These are phyloP conservation scores for Drosophila bocqueti DNA, from an alignment of 1,140 invertebrate genomes.

Conservation along the genomic window DNA sequence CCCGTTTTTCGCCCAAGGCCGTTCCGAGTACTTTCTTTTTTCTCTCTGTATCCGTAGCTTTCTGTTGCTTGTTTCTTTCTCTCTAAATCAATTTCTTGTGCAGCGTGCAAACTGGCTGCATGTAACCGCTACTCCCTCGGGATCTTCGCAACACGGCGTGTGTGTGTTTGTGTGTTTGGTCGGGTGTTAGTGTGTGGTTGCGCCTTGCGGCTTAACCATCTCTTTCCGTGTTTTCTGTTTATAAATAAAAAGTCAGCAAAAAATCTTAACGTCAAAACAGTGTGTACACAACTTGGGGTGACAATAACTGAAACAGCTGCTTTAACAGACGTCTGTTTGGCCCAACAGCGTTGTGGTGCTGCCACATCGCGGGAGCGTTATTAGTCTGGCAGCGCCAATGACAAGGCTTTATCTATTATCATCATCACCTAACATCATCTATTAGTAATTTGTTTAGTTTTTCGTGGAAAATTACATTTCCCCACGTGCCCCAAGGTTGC, in stretches of 20 bases:
- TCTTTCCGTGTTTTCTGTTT: slow-evolving; percentile 51
- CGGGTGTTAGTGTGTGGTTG: slow-evolving; percentile 30
- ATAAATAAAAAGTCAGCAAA: slow-evolving; percentile 50
- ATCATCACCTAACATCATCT: too few species aligned
- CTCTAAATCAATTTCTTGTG: slow-evolving; percentile 61
- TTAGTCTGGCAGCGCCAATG: not conserved
- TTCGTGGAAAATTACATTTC: not conserved
- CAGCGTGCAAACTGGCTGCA: slow-evolving; percentile 39
- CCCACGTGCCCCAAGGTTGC: too few species aligned
- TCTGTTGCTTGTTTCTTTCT: slow-evolving; percentile 30
- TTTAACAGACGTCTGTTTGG: slow-evolving; percentile 20
- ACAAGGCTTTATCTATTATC: too few species aligned
- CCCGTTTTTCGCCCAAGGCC: slow-evolving; percentile 53
- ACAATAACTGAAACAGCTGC: slow-evolving; percentile 49
- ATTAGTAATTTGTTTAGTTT: too few species aligned
- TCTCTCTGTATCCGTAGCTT: slow-evolving; percentile 31
- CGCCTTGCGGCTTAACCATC: slow-evolving; percentile 40
- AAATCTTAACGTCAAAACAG: slow-evolving; percentile 41
- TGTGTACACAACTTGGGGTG: slow-evolving; percentile 39
- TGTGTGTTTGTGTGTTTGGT: slow-evolving; percentile 9
- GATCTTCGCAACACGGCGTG: slow-evolving; percentile 15
- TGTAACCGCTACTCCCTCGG: slow-evolving; percentile 24
- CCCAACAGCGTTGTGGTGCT: slow-evolving; percentile 2
- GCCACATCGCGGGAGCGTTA: not conserved
- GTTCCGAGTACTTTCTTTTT: slow-evolving; percentile 71